phyloP scores from a whole-genome alignment of 2,797 vertebrate species.

The Meriones psammophilus region DNA sequence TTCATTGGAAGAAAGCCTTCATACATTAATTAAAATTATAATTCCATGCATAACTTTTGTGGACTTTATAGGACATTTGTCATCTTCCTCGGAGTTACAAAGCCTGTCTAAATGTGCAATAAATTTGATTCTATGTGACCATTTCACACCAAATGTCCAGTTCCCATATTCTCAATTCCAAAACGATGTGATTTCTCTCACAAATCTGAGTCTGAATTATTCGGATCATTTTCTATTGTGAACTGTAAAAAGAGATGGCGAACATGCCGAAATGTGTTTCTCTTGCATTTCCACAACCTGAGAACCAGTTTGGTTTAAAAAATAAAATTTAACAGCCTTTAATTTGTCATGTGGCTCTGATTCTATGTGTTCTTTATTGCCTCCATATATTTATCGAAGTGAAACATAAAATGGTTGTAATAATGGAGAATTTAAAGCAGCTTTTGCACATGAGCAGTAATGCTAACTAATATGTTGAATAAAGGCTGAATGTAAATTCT shows the following conservation, averaged over 20 bases:
- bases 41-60: constrained; percentile 49
- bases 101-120: constrained; percentile 2
- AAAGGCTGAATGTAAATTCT: constrained; percentile 78
- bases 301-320: constrained; percentile 75
- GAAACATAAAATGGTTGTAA: constrained; percentile 82
- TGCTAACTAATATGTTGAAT: constrained; percentile 80
- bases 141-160: constrained; percentile 55
- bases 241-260: constrained; percentile 75
- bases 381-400: constrained; percentile 84
- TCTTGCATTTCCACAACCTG: constrained; percentile 80
- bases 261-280: constrained; percentile 67
- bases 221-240: constrained; percentile 73
- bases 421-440: constrained; percentile 84
- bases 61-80: background rate
- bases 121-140: constrained; percentile 40
- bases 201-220: constrained; percentile 76
- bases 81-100: background rate
- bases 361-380: constrained; percentile 81
- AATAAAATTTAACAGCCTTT: constrained; percentile 85
- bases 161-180: constrained; percentile 55
- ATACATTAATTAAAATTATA: constrained; percentile 43
- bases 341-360: constrained; percentile 83
- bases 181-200: constrained; percentile 61
- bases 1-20: constrained; percentile 49
- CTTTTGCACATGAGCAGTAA: constrained; percentile 82